A percentile compares a stretch with the other conserved stretches of the same genome.
Evolutionary conservation across 2,797 vertebrate species (phyloP).

Genomic region (Urophycis tenuis): DNA sequence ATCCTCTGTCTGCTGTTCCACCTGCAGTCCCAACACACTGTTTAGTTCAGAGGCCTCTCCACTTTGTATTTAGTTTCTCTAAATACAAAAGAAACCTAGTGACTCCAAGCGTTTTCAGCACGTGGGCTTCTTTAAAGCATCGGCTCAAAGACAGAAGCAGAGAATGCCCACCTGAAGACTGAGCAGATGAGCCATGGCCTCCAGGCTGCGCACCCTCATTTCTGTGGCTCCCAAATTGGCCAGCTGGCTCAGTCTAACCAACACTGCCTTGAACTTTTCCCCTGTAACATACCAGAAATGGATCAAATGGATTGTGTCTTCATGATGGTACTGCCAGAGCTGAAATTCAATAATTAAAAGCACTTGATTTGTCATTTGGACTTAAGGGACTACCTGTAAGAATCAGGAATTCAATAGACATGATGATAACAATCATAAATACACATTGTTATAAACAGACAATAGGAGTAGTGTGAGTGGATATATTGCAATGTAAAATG

Average conservation of each 20-base stretch:
- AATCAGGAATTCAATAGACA: too few relatives aligned
- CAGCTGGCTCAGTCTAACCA: slow-evolving; percentile 77
- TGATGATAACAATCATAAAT: too few relatives aligned
- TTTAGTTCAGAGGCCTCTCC: not conserved
- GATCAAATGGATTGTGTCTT: not conserved
- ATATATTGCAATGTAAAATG: too few relatives aligned
- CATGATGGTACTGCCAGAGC: not conserved
- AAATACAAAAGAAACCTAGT: not conserved
- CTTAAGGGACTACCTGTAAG: not conserved
- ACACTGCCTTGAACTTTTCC: slow-evolving; percentile 74
- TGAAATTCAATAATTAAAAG: too few relatives aligned
- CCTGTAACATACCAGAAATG: slow-evolving; percentile 58
- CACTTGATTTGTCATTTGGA: too few relatives aligned
- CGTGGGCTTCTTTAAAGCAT: not conserved
- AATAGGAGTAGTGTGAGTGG: too few relatives aligned
- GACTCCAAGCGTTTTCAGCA: not conserved
- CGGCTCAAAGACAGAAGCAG: not conserved
- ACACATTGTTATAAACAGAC: too few relatives aligned
- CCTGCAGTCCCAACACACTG: slow-evolving; percentile 53
- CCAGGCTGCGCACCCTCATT: slow-evolving; percentile 82
- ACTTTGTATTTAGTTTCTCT: not conserved
- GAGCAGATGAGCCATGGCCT: slow-evolving; percentile 82
- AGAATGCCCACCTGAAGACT: slow-evolving; percentile 74
- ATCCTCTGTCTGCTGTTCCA: slow-evolving; percentile 91
- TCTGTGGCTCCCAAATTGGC: slow-evolving; percentile 77